Base-by-base conservation (phyloP, 2,797 vertebrate species). In the Hydrocynus forskahlii region DNA sequence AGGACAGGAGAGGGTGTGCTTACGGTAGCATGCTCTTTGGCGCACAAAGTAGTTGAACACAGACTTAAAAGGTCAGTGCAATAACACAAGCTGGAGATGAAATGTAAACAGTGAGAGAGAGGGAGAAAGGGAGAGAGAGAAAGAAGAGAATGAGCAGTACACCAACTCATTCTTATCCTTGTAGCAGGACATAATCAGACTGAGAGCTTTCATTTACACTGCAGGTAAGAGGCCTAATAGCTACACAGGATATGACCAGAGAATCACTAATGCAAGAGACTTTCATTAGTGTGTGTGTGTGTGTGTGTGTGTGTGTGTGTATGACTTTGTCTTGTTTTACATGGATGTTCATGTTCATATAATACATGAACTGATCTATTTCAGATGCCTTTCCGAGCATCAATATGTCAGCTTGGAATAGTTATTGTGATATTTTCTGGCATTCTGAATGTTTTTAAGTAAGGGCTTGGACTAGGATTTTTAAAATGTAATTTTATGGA, bases 31-130 rank as follows among this genome's bases (percentile, higher is more conserved):
- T 69, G 72, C 60, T 83, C 79, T 76, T 79, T 81, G 66, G 50
- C 81, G 74, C 75, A 64, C 79, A 79, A 85, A 82, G 75, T 81
- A 64, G 73, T 76, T 81, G 52, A 84, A 84, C 75, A 84, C 81
- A 87, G 83, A 83, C 86, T 79, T 84, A 84, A 86, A 88, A 87
- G 86, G 86, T 81, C 84, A 86, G 81, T 72, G 54, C 82, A 85
- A 84, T 82, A 84, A 75, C 62, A 84, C 83, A 81, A 81, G 81
- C 70, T 23, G 74, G 70, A 64, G 81, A 81, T 75, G 81, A 85
- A 84, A 84, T 83, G 84, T 87, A 87, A 87, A 88, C 84, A 81
- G 35, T 78, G 40, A 81, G 62, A 75, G 78, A 84, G 71, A 77
- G 77, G 63, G 77, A 74, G 78, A 79, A 67, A 77, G 69, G 77